These are phyloP conservation scores for Polypedilum vanderplanki DNA, from an alignment of 1,140 invertebrate genomes.

Conservation along the genomic window DNA sequence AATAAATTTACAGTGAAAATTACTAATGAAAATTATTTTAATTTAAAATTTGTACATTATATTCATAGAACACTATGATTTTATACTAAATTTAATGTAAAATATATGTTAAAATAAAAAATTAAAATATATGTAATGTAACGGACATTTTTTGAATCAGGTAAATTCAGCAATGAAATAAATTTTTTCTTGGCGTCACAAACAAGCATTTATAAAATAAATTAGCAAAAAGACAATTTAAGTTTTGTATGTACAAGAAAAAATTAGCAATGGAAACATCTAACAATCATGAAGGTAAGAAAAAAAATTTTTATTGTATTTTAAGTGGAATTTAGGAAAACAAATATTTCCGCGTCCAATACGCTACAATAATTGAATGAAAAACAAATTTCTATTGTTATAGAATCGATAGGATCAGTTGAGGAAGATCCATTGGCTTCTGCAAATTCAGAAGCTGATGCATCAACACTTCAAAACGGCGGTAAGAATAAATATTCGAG, in stretches of 20 bases:
- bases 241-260: constrained; percentile 14
- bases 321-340: not conserved
- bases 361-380: not conserved
- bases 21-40: no score
- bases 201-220: not conserved
- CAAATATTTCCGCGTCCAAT: not conserved
- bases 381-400: not conserved
- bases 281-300: not conserved
- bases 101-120: no score
- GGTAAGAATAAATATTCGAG: not conserved
- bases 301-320: not conserved
- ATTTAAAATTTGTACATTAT: no score
- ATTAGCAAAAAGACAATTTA: not conserved
- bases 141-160: no score
- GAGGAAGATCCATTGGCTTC: not conserved
- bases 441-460: not conserved
- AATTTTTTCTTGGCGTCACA: not conserved
- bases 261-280: constrained; percentile 12
- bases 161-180: no score
- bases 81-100: no score
- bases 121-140: no score
- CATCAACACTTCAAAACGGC: not conserved
- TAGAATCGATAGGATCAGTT: not conserved
- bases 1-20: no score
- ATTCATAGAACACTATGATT: no score